A percentile compares a stretch with the other conserved stretches of the same genome.
phyloP scores from a whole-genome alignment of 2,888 invertebrate species.

The Philhelius pedissequus region DNA sequence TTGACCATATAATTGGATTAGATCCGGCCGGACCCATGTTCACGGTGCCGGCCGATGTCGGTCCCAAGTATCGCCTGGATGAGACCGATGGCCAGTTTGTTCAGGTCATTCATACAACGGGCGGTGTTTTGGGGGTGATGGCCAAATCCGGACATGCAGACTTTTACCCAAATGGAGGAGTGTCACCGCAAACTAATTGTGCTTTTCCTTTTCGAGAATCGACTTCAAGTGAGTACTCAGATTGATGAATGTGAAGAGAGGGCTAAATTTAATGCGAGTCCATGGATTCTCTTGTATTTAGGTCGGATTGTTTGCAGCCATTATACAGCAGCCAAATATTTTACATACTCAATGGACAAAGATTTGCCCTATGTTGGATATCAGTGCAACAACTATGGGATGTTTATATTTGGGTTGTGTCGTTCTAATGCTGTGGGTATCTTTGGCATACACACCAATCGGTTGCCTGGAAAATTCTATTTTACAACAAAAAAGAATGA shows the following conservation, averaged over 20 bases:
- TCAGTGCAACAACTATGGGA: slow-evolving; percentile 74
- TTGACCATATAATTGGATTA: slow-evolving; percentile 78
- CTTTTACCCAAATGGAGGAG: slow-evolving; percentile 78
- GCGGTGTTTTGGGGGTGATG: slow-evolving; percentile 75
- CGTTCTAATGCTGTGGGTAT: slow-evolving; percentile 72
- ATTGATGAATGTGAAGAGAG: slow-evolving; percentile 43
- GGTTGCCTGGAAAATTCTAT: slow-evolving; percentile 73
- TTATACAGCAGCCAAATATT: slow-evolving; percentile 76
- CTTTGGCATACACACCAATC: slow-evolving; percentile 76
- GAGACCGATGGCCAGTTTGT: slow-evolving; percentile 76
- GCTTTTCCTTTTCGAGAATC: slow-evolving; percentile 73
- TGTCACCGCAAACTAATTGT: slow-evolving; percentile 76
- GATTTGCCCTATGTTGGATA: slow-evolving; percentile 74
- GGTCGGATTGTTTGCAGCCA: slow-evolving; percentile 77
- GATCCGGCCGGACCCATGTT: slow-evolving; percentile 78
- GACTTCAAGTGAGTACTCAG: slow-evolving; percentile 73
- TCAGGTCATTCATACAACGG: slow-evolving; percentile 77
- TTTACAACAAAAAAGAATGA: slow-evolving; percentile 70
- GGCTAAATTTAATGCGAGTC: slow-evolving; percentile 8
- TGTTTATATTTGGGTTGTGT: slow-evolving; percentile 72
- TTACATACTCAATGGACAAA: slow-evolving; percentile 76
- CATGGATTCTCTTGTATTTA: slow-evolving; percentile 54
- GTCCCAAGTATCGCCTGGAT: slow-evolving; percentile 74
- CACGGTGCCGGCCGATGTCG: slow-evolving; percentile 75
- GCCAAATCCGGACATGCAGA: slow-evolving; percentile 77